A percentile compares a stretch with the other conserved stretches of the same genome.
Conservation (phyloP, 2,888 invertebrate genomes). For the Ophioninae sp. region DNA sequence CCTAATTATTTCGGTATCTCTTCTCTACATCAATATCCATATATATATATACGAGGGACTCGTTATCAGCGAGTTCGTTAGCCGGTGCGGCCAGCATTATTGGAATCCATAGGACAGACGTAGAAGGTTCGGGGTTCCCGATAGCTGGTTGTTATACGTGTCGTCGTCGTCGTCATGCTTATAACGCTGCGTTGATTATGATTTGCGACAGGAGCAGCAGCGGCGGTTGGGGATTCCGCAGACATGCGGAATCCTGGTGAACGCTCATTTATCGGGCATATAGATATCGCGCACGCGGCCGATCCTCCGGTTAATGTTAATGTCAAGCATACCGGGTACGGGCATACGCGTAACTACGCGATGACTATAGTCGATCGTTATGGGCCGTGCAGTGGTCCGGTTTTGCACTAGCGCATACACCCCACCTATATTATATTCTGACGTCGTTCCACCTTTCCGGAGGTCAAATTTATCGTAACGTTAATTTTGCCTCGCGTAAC, state of each 20-base stretch:
- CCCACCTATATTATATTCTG: neutral
- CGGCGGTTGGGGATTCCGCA: constrained; percentile 34
- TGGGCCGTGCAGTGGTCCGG: neutral
- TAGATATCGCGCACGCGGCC: constrained; percentile 57
- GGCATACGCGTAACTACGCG: neutral
- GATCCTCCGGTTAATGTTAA: constrained; percentile 60
- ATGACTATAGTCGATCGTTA: neutral
- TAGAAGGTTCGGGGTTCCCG: constrained; percentile 45
- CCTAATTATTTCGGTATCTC: constrained; percentile 5
- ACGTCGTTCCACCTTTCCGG: neutral
- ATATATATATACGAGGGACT: constrained; percentile 10
- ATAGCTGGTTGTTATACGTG: constrained; percentile 65
- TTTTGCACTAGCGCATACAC: neutral
- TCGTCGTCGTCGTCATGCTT: constrained; percentile 51
- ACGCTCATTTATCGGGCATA: constrained; percentile 64
- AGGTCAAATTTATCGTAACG: neutral
- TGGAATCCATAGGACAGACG: constrained; percentile 61
- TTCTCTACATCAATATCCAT: constrained; percentile 24
- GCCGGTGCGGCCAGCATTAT: constrained; percentile 62
- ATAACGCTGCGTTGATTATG: constrained; percentile 66
- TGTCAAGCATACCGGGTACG: constrained; percentile 52
- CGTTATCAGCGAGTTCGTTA: constrained; percentile 46
- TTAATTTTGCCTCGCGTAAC: neutral
- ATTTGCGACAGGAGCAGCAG: constrained; percentile 61
- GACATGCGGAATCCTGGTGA: constrained; percentile 61